Evolutionary conservation across 2,888 invertebrate species (phyloP), one percentile per base, ranked within the genome.

Genomic region (Gonocerus acuteangulatus): DNA sequence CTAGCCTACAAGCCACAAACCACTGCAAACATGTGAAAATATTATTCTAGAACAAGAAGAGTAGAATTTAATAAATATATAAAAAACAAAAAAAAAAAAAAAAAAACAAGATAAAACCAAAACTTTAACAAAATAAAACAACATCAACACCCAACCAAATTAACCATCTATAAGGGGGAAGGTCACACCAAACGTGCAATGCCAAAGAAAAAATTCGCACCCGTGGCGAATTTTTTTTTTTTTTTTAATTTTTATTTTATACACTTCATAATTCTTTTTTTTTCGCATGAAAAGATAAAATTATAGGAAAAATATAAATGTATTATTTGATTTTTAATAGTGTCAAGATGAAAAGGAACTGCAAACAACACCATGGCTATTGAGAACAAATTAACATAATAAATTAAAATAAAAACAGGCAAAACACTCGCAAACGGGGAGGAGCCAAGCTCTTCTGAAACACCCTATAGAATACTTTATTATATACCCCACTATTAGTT

Each of bases 1-100:
- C 65, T 65, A 65, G 63, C 65, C 65, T 65, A 65, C 65, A 65
- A 65, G 65, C 65, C 48, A 47, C 65, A 65, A 65, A 65, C 65
- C 65, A 65, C 63, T 63, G 60, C 63, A 63, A 63, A 63, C 63
- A 47, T 23, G 59, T 59, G 59, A 48, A 59, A 59, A 59, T 44
- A 59, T 44, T 48, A 59, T 59, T 44, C 44, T 48, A 59, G 47
- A 15, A 47, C 21, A 59, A 59, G 48, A 59, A 59, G 16, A 48
- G 32, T 34, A 59, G 48, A 59, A 32, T 47, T 21, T 44, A 59
- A 59, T 59, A 56, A 48, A 61, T 23, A 58, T 47, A 16, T 47
- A 48, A 15, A 51, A 52, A 48, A 47, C 47, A 52, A 62, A 58
- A 16, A 58, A 48, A 15, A 51, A 52, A 48, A 47, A 56, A 52